Base-by-base conservation (phyloP, 1,140 invertebrate genomes). In the Chymomyza costata region DNA sequence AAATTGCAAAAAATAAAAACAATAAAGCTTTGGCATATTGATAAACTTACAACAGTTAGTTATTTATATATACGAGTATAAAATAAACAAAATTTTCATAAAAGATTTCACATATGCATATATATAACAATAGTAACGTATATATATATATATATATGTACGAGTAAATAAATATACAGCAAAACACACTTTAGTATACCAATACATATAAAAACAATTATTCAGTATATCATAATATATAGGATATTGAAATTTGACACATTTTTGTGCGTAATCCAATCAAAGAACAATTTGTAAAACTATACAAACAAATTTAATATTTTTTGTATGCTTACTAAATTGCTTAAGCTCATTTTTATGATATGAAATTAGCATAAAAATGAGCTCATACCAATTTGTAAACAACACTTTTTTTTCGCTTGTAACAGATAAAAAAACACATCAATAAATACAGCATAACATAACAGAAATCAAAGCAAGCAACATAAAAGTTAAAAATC, bases 261-360 rank as follows among this genome's bases (percentile, higher is more conserved):
- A 49, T 6, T 14, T 31, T 58, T 52, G 59, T 58, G 63, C 63
- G 59, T 66, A 66, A 63, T 52, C 54, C 59, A 66, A 63, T 66
- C 58, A 66, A 63, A 53, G 45, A 65, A 48, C 41, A 51, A 49
- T 62, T 46, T 65, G 44, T 43, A 54, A 40, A 58, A 52, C 41
- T 15, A 19, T 8, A 34, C n/a, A 35, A 37, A 18, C 1, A 10
- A 30, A 39, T 17, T 8, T 13, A 19, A 34, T n/a, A n/a, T n/a
- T 28, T 28, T 28, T 28, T 28, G 25, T 28, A 6, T 28, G 10
- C n/a, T n/a, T n/a, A n/a, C n/a, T n/a, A n/a, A n/a, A n/a, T n/a
- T n/a, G n/a, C n/a, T n/a, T n/a, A n/a, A n/a, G n/a, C n/a, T n/a
- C n/a, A n/a, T n/a, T n/a, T n/a, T n/a, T n/a, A n/a, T n/a, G n/a